Base-by-base conservation (phyloP, 2,113 vertebrate species). In the Anser brachyrhynchus region DNA sequence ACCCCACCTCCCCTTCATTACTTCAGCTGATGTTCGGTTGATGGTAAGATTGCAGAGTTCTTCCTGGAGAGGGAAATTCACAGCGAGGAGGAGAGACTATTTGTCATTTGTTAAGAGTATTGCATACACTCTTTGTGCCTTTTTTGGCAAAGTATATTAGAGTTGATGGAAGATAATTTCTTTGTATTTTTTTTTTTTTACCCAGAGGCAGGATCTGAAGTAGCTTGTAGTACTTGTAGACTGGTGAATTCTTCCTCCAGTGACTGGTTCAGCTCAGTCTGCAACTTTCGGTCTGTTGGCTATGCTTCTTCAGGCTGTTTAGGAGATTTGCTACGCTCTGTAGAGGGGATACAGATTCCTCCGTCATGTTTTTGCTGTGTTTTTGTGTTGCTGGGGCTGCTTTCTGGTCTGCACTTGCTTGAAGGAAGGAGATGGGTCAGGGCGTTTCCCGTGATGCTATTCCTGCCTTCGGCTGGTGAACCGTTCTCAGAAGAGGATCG, bases 311-410 rank as follows among this genome's bases (percentile, higher is more conserved):
- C 72, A 20, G 52, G 16, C 58, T 87, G 33, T 76, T 94, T n/a
- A 70, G 77, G 80, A 94, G 70, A 76, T 76, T 77, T 95, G 46
- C 65, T 81, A 37, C 37, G 43, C 46, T 86, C 57, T 10, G 1
- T 67, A 52, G 59, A 59, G 5, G 8, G 61, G 62, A 74, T 81
- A 15, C 11, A 2, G 26, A 86, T 90, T 86, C 57, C 65, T 86
- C 6, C 0, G 0, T 51, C 71, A 49, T 92, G 83, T 96, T 92
- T 96, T 80, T 43, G 17, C 7, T 35, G 33, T 86, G 83, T 64
- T 84, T 80, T 61, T 55, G 19, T 84, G 67, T 93, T 96, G 69
- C 86, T 90, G 83, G 65, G 76, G 29, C 65, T 84, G 31, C 71
- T 65, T 92, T 92, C 65, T 90, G 84, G 41, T 84, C 73, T 44